These are phyloP conservation scores for Syrphus vitripennis DNA, from an alignment of 2,888 invertebrate genomes.

Conservation along the genomic window DNA sequence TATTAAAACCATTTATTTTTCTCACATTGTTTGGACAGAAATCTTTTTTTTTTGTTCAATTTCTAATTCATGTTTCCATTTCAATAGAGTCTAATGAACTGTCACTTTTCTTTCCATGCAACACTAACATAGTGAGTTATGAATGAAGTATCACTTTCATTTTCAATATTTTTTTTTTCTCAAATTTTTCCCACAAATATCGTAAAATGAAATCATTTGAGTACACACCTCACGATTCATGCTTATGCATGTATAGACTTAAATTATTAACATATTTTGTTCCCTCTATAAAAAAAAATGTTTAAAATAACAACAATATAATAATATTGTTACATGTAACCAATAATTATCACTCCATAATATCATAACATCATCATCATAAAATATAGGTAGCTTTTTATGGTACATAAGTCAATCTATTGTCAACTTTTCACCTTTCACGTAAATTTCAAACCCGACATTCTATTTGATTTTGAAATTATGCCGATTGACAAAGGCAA, in stretches of 20 bases:
- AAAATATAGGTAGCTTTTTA: not conserved
- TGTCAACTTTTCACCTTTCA: constrained; percentile 65
- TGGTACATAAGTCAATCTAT: constrained; percentile 22
- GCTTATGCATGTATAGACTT: not conserved
- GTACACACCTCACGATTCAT: not conserved
- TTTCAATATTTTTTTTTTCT: constrained; percentile 30
- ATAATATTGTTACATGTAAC: constrained; percentile 21
- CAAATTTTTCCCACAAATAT: constrained; percentile 25
- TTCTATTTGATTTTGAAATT: constrained; percentile 48
- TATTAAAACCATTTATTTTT: no score
- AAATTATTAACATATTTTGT: not conserved
- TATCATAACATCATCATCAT: not conserved
- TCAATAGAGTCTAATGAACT: not conserved
- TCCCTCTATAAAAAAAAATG: constrained; percentile 4
- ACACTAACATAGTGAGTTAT: not conserved
- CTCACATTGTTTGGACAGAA: no score
- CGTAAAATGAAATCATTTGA: not conserved
- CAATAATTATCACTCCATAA: constrained; percentile 39
- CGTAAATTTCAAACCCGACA: constrained; percentile 44
- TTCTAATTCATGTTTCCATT: not conserved
- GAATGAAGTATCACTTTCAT: constrained; percentile 36
- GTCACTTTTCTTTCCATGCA: not conserved
- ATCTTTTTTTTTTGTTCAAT: not conserved
- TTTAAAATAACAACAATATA: not conserved
- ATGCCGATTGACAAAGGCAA: constrained; percentile 20